phyloP scores from a whole-genome alignment of 2,113 vertebrate genomes.

The Psilopsiagon aurifrons region DNA sequence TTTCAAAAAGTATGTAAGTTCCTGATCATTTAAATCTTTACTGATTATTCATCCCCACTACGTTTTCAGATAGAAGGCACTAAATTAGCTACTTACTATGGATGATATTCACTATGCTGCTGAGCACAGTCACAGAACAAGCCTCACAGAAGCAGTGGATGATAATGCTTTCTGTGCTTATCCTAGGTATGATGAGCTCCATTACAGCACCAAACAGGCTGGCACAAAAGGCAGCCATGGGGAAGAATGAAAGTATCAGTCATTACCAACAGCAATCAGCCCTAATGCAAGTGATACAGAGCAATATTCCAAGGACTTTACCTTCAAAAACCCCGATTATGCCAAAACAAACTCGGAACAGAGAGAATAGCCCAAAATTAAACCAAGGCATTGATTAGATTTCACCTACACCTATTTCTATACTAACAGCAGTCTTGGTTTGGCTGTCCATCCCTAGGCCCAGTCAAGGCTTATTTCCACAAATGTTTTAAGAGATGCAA shows the following conservation, averaged over 20 bases:
- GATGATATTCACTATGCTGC: slow-evolving; percentile 18
- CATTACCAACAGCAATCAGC: not conserved
- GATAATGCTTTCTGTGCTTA: slow-evolving; percentile 1
- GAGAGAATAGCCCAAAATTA: not conserved
- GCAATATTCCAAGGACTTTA: not conserved
- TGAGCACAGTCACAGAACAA: not conserved
- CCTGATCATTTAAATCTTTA: not conserved
- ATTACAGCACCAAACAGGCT: not conserved
- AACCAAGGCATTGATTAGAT: not conserved
- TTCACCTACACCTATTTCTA: not conserved
- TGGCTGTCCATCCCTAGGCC: not conserved
- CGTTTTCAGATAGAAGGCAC: slow-evolving; percentile 14
- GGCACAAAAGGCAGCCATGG: not conserved
- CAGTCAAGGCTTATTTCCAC: not conserved
- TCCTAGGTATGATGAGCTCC: not conserved
- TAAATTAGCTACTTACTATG: slow-evolving; percentile 50
- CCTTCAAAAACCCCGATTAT: not conserved
- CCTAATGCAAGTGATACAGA: not conserved
- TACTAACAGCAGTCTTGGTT: not conserved
- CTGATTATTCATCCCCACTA: slow-evolving; percentile 40
- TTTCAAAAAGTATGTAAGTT: not conserved
- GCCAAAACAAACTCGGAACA: not conserved
- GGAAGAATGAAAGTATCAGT: not conserved
- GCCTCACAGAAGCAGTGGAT: not conserved
- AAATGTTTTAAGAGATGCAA: not conserved